Conservation (phyloP, 2,113 vertebrate species). For the Zingel zingel region DNA sequence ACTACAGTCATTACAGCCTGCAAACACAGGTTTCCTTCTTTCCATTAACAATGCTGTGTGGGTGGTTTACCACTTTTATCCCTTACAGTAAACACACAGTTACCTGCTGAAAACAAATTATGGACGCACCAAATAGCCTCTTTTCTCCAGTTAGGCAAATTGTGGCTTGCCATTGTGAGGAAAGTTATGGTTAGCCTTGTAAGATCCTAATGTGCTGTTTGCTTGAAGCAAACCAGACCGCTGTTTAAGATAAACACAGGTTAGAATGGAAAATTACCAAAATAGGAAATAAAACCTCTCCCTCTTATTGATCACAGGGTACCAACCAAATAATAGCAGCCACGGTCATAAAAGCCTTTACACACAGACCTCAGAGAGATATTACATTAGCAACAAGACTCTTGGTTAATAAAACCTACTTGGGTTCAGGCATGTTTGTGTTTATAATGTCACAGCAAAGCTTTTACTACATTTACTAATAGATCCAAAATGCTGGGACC, state of each 20-base stretch:
- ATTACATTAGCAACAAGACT: constrained; percentile 25
- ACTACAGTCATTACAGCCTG: constrained; percentile 8
- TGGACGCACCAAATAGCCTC: background rate
- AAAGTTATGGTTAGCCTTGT: constrained; percentile 15
- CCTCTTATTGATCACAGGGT: constrained; percentile 46
- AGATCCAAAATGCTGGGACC: constrained; percentile 56
- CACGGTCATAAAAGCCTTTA: constrained; percentile 37
- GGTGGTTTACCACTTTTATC: constrained; percentile 15
- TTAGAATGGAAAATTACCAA: constrained; percentile 50
- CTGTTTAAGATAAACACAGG: constrained; percentile 39
- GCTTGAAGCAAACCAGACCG: constrained; percentile 46
- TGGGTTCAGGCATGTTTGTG: constrained; percentile 56
- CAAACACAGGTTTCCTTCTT: constrained; percentile 27
- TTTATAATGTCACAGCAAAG: constrained; percentile 76
- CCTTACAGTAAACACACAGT: constrained; percentile 11
- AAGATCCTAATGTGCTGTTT: constrained; percentile 29
- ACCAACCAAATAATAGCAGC: constrained; percentile 30
- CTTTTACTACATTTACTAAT: constrained; percentile 65
- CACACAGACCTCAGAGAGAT: constrained; percentile 36
- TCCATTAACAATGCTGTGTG: background rate
- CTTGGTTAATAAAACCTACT: constrained; percentile 49
- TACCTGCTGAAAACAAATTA: constrained; percentile 17
- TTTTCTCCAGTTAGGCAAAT: constrained; percentile 31
- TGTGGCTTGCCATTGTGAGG: constrained; percentile 11
- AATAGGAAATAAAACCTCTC: constrained; percentile 31